phyloP scores from a whole-genome alignment of 2,888 invertebrate species.

The Parochlus steinenii region DNA sequence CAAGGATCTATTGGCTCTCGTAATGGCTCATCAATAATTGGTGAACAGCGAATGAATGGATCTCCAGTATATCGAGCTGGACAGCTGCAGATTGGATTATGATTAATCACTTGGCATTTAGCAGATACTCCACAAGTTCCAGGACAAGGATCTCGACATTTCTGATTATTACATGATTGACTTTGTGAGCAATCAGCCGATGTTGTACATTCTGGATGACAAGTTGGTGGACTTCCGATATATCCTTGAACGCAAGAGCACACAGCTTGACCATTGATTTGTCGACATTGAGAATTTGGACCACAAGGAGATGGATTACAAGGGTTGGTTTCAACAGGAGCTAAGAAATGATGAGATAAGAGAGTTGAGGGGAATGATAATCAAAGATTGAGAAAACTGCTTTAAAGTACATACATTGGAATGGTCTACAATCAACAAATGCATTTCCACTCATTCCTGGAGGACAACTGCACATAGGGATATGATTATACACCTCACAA shows the following conservation, averaged over 20 bases:
- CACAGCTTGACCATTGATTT: constrained; percentile 42
- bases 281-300: constrained; percentile 50
- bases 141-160: constrained; percentile 57
- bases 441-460: constrained; percentile 51
- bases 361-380: no score
- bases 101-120: constrained; percentile 52
- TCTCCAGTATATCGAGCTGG: constrained; percentile 48
- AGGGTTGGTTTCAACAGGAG: constrained; percentile 36
- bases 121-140: constrained; percentile 57
- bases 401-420: constrained; percentile 37
- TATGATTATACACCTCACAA: constrained; percentile 58
- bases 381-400: no score
- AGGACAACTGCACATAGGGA: constrained; percentile 54
- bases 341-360: constrained; percentile 22
- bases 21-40: constrained; percentile 20
- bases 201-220: constrained; percentile 53
- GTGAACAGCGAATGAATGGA: constrained; percentile 42
- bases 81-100: constrained; percentile 55
- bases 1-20: no score
- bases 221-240: constrained; percentile 53
- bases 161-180: constrained; percentile 51
- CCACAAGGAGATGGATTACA: constrained; percentile 58
- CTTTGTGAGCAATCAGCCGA: constrained; percentile 51
- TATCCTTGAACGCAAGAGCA: constrained; percentile 47
- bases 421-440: constrained; percentile 45